These are phyloP conservation scores for Nomada goodeniana DNA, from an alignment of 2,888 invertebrate species.

Conservation along the genomic window DNA sequence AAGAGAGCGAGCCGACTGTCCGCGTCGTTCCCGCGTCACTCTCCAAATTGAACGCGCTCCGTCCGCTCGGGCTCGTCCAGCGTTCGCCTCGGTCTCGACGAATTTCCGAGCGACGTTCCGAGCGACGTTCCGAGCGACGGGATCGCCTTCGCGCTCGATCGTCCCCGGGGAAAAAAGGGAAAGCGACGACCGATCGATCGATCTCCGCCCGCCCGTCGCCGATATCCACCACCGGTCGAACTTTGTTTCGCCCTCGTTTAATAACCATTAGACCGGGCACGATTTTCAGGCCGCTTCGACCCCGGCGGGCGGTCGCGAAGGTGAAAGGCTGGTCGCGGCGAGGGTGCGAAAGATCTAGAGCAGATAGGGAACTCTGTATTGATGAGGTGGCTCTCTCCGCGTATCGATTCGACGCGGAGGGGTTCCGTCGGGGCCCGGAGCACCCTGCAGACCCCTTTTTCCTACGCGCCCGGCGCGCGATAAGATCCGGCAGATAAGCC, in stretches of 20 bases:
- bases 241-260: constrained; percentile 69
- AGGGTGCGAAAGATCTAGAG: constrained; percentile 83
- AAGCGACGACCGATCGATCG: not conserved
- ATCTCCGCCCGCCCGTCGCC: too few species aligned
- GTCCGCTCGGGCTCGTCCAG: not conserved
- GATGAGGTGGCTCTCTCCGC: constrained; percentile 79
- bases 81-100: not conserved
- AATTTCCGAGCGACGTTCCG: too few species aligned
- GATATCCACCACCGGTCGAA: not conserved
- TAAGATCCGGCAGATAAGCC: constrained; percentile 83
- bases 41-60: constrained; percentile 49
- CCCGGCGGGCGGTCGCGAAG: constrained; percentile 43
- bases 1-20: too few species aligned
- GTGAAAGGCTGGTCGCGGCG: constrained; percentile 54
- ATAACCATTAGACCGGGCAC: constrained; percentile 78
- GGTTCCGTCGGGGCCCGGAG: constrained; percentile 59
- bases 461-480: constrained; percentile 76
- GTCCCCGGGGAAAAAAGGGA: not conserved
- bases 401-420: constrained; percentile 78
- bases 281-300: constrained; percentile 70
- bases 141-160: not conserved
- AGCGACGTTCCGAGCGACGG: too few species aligned
- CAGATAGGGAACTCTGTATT: constrained; percentile 79
- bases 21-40: constrained; percentile 34
- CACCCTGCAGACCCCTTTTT: constrained; percentile 78